Conservation (phyloP, 2,113 vertebrate species). For the Pseudorasbora parva region DNA sequence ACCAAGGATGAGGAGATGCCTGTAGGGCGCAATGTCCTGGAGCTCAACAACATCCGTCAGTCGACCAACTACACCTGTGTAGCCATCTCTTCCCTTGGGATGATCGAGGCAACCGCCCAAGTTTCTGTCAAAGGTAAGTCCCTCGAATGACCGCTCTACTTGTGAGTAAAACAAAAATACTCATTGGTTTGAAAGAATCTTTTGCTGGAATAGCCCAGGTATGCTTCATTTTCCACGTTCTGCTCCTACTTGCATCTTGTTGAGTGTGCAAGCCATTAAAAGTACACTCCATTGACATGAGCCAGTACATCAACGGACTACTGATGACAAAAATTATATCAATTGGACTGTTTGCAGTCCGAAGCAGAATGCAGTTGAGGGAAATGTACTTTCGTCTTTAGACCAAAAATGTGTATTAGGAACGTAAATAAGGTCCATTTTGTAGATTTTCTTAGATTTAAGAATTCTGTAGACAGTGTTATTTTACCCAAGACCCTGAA, state of each 20-base stretch:
- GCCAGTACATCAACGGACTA: not conserved
- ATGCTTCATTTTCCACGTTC: not conserved
- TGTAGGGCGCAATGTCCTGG: conserved; percentile 91
- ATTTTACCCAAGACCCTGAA: not conserved
- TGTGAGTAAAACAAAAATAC: not conserved
- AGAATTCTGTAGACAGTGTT: not conserved
- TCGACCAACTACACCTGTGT: conserved; percentile 96
- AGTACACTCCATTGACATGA: not conserved
- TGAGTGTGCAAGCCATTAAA: not conserved
- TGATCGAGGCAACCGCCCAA: conserved; percentile 92
- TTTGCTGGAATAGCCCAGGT: not conserved
- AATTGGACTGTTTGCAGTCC: not conserved
- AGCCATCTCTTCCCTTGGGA: conserved; percentile 92
- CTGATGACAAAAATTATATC: not conserved
- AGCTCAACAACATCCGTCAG: conserved; percentile 88
- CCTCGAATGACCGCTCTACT: not conserved
- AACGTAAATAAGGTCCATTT: not conserved
- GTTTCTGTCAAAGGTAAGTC: conserved; percentile 93
- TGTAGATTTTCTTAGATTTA: not conserved
- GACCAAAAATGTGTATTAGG: not conserved
- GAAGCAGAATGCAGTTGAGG: not conserved
- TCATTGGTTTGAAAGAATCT: too few relatives aligned
- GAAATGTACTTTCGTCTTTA: not conserved
- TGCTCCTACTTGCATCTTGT: not conserved
- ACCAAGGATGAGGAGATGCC: conserved; percentile 95